Conservation (phyloP, 2,888 invertebrate genomes). For the Deroplatys truncata region DNA sequence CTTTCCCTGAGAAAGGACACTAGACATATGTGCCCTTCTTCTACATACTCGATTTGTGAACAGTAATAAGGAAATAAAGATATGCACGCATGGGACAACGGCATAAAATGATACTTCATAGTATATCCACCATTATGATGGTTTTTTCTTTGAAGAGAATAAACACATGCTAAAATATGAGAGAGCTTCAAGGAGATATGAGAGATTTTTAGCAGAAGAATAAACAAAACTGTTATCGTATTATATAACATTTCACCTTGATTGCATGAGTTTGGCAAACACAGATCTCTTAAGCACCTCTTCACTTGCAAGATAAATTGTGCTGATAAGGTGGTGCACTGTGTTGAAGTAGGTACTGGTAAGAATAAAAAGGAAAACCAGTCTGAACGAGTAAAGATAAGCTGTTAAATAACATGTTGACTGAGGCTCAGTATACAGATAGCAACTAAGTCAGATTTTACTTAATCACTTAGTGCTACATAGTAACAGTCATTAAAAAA, state of each 20-base stretch:
- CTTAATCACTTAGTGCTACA: no score
- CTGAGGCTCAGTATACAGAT: no score
- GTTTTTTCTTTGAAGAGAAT: background rate
- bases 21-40: no score
- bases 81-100: no score
- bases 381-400: background rate
- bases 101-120: no score
- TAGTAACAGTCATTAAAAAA: no score
- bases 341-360: background rate
- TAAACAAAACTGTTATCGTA: background rate
- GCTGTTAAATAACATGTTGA: background rate
- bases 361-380: background rate
- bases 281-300: background rate
- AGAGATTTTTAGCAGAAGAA: background rate
- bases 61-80: no score
- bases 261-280: background rate
- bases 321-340: constrained; percentile 34
- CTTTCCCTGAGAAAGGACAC: no score
- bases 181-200: background rate
- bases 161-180: background rate
- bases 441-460: no score
- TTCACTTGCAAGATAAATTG: constrained; percentile 27
- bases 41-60: no score
- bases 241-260: background rate
- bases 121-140: no score